These are phyloP conservation scores for Tyrannus savana DNA, from an alignment of 2,113 vertebrate genomes.

Conservation along the genomic window DNA sequence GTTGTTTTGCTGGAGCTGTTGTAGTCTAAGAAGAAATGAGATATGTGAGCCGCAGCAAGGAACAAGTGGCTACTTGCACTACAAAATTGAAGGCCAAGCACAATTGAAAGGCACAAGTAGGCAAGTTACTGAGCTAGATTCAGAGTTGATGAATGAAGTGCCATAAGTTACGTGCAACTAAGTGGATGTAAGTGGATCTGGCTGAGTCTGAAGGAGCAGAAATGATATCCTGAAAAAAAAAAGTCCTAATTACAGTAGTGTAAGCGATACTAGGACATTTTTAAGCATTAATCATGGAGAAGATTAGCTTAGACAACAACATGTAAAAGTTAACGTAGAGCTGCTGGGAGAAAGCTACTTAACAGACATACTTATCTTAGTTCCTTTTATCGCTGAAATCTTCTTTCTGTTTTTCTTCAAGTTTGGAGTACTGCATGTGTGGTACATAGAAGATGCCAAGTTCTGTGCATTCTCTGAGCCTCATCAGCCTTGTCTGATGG, in stretches of 20 bases:
- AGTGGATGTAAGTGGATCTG: neutral
- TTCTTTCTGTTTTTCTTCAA: neutral
- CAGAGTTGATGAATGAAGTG: neutral
- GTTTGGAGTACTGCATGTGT: neutral
- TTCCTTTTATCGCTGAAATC: neutral
- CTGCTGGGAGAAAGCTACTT: neutral
- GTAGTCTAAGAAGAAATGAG: slow-evolving; percentile 5
- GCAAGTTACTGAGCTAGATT: neutral
- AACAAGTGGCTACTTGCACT: slow-evolving; percentile 14
- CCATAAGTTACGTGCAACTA: neutral
- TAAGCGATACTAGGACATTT: neutral
- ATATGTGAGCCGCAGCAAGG: neutral
- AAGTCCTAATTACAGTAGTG: neutral
- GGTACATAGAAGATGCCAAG: neutral
- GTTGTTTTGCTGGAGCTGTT: slow-evolving; percentile 60
- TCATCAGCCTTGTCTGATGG: neutral
- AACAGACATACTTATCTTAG: neutral
- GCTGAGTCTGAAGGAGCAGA: neutral
- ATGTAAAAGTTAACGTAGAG: neutral
- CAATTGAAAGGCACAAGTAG: neutral
- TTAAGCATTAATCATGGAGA: neutral
- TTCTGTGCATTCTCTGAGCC: neutral
- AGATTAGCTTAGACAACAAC: neutral
- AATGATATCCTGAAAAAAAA: neutral
- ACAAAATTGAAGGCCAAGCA: neutral